Evolutionary conservation across 2,797 vertebrate genomes (phyloP).

Genomic region (Bradypus variegatus): DNA sequence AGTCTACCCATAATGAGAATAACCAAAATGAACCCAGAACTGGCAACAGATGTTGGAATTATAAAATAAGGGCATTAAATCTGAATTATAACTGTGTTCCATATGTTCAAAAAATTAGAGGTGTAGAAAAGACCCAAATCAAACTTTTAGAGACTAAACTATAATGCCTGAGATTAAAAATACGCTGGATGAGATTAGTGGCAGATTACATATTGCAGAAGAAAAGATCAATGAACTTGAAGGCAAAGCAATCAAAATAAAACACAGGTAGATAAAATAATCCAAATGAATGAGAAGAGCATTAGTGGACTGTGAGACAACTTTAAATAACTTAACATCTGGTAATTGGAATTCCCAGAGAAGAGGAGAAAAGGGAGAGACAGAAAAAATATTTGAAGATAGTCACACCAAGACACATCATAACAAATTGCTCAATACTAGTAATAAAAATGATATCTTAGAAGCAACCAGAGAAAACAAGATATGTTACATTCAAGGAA

Average conservation of each 20-base stretch:
- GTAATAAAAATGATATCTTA: not conserved
- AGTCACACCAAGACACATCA: not conserved
- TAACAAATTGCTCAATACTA: not conserved
- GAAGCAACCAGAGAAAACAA: not conserved
- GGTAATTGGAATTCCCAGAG: not conserved
- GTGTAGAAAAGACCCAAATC: not conserved
- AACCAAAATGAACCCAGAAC: constrained; percentile 4
- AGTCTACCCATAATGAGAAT: not conserved
- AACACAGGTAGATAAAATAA: too few species aligned
- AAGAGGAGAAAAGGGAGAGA: not conserved
- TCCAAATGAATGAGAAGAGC: not conserved
- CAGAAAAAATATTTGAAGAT: not conserved
- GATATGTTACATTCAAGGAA: not conserved
- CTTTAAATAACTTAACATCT: not conserved
- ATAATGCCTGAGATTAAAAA: not conserved
- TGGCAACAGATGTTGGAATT: not conserved
- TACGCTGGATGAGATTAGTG: not conserved
- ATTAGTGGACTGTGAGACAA: not conserved
- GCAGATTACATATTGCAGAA: constrained; percentile 20
- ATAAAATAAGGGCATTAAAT: not conserved
- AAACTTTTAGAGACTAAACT: not conserved
- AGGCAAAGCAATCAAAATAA: not conserved
- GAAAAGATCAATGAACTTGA: not conserved
- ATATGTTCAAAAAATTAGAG: not conserved
- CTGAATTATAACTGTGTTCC: not conserved